phyloP scores from a whole-genome alignment of 2,113 vertebrate genomes.

The Rhombomys opimus region DNA sequence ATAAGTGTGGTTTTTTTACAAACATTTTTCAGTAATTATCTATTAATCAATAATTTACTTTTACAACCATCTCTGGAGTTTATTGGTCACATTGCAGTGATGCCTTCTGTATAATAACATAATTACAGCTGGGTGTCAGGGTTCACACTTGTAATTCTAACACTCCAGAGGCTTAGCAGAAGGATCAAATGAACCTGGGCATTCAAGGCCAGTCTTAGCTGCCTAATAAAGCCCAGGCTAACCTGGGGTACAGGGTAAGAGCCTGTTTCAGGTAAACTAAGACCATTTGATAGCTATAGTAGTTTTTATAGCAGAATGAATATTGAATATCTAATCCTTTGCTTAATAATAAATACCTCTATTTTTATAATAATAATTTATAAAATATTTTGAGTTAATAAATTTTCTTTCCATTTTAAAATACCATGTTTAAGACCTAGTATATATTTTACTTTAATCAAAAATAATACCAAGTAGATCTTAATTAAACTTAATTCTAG shows the following conservation, averaged over 20 bases:
- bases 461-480: slow-evolving; percentile 7
- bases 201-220: not conserved
- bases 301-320: not conserved
- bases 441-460: slow-evolving; percentile 30
- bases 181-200: not conserved
- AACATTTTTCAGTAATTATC: not conserved
- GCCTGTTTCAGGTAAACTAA: not conserved
- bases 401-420: slow-evolving; percentile 45
- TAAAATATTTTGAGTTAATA: not conserved
- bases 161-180: not conserved
- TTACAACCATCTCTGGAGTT: not conserved
- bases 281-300: not conserved
- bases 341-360: not conserved
- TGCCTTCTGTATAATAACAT: not conserved
- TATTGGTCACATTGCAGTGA: not conserved
- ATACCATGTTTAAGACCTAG: not conserved
- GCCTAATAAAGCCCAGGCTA: not conserved
- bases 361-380: not conserved
- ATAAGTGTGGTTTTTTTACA: not conserved
- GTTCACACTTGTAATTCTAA: not conserved
- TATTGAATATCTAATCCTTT: not conserved
- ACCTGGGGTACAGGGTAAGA: not conserved
- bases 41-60: slow-evolving; percentile 33
- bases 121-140: not conserved
- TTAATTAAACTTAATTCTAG: slow-evolving; percentile 41